Evolutionary conservation across 2,888 invertebrate species (phyloP).

Genomic region (Pyrgus malvae): DNA sequence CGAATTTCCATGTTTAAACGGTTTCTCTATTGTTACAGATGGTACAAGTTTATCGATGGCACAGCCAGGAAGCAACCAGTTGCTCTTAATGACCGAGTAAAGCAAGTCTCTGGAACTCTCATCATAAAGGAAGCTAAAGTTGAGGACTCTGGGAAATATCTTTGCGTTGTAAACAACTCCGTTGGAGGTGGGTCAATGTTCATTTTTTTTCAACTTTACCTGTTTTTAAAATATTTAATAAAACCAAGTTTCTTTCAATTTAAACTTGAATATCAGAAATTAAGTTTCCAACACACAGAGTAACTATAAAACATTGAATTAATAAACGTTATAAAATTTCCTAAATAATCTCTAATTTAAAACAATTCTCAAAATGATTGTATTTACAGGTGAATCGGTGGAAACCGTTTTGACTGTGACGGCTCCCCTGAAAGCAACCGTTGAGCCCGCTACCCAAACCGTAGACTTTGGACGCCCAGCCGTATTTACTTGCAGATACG

Average conservation of each 20-base stretch:
- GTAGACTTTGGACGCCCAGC: conserved; percentile 97
- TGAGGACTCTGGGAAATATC: conserved; percentile 96
- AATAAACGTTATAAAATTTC: too few relatives aligned
- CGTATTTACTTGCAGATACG: conserved; percentile 94
- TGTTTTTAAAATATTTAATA: too few relatives aligned
- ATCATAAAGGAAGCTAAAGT: conserved; percentile 95
- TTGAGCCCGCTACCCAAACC: conserved; percentile 95
- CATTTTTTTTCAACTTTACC: too few relatives aligned
- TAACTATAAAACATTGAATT: too few relatives aligned
- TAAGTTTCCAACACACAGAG: too few relatives aligned
- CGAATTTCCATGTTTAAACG: conserved; percentile 44
- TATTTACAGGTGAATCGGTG: conserved; percentile 90
- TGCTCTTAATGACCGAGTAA: conserved; percentile 92
- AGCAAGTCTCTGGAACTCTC: conserved; percentile 96
- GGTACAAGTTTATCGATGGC: conserved; percentile 96
- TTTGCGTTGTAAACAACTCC: conserved; percentile 96
- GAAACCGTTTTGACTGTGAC: conserved; percentile 96
- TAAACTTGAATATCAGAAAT: too few relatives aligned
- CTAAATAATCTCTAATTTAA: background rate
- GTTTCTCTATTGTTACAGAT: conserved; percentile 87
- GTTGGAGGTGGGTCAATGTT: conserved; percentile 84
- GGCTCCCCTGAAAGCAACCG: conserved; percentile 92
- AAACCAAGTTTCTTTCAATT: too few relatives aligned
- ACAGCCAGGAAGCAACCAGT: conserved; percentile 94
- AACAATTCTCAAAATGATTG: background rate